Conservation (phyloP, 2,113 vertebrate species). For the Python bivittatus region DNA sequence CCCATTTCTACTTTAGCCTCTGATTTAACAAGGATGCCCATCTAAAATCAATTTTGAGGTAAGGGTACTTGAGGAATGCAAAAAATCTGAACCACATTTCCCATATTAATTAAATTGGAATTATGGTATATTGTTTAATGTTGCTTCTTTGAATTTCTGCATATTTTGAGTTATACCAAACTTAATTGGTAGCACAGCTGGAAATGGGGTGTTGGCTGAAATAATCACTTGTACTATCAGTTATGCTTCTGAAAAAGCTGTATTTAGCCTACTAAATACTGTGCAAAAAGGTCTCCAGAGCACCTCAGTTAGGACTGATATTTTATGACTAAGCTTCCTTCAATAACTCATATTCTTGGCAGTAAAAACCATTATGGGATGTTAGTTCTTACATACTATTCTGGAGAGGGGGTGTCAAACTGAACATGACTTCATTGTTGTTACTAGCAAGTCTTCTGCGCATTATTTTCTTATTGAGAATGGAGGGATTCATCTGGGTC, state of each 20-base stretch:
- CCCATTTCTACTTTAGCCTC: background rate
- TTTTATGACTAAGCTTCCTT: background rate
- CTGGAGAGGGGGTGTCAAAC: too few species aligned
- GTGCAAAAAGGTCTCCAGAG: background rate
- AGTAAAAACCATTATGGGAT: background rate
- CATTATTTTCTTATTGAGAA: background rate
- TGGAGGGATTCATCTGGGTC: background rate
- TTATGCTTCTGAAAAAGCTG: background rate
- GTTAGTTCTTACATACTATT: background rate
- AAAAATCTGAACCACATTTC: background rate
- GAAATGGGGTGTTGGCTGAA: background rate
- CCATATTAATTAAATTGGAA: background rate
- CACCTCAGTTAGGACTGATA: background rate
- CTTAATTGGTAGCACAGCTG: background rate
- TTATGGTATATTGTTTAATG: background rate
- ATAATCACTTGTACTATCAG: background rate
- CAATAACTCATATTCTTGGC: background rate
- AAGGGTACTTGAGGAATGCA: background rate
- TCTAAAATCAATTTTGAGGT: background rate
- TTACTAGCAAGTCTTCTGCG: background rate
- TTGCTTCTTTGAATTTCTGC: background rate
- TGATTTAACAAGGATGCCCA: background rate
- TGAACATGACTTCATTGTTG: background rate
- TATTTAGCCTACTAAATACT: background rate
- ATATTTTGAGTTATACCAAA: background rate